Evolutionary conservation across 2,797 vertebrate species (phyloP).

Genomic region (Poeciliopsis turneri): DNA sequence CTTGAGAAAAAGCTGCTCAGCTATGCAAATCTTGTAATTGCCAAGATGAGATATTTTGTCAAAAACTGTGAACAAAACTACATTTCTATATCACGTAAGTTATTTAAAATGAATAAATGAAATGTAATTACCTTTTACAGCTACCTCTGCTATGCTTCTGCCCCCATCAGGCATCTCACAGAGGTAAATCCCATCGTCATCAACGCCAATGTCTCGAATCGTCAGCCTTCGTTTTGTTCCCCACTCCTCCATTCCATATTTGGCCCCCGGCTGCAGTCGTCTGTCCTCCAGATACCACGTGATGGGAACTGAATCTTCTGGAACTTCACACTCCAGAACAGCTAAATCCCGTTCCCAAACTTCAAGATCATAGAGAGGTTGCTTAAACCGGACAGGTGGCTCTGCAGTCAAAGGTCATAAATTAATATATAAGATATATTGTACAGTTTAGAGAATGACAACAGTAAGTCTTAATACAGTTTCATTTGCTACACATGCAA

Average conservation of each 20-base stretch:
- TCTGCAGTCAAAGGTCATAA: constrained; percentile 75
- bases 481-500: neutral
- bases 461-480: neutral
- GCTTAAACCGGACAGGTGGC: constrained; percentile 89
- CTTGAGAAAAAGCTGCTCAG: neutral
- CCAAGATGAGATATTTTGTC: neutral
- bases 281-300: constrained; percentile 97
- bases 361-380: constrained; percentile 92
- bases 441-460: neutral
- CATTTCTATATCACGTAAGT: neutral
- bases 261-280: constrained; percentile 92
- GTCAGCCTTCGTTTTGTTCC: constrained; percentile 90
- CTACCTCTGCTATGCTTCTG: constrained; percentile 93
- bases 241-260: constrained; percentile 95
- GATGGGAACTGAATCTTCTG: constrained; percentile 91
- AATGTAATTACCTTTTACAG: constrained; percentile 89
- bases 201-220: constrained; percentile 90
- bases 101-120: neutral
- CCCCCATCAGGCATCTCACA: constrained; percentile 97
- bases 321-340: constrained; percentile 95
- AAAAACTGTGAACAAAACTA: neutral
- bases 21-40: neutral
- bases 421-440: neutral
- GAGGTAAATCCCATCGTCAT: constrained; percentile 96
- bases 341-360: constrained; percentile 91